A percentile compares a stretch with the other conserved stretches of the same genome.
phyloP scores from a whole-genome alignment of 2,797 vertebrate species.

The Anolis apletophallus region DNA sequence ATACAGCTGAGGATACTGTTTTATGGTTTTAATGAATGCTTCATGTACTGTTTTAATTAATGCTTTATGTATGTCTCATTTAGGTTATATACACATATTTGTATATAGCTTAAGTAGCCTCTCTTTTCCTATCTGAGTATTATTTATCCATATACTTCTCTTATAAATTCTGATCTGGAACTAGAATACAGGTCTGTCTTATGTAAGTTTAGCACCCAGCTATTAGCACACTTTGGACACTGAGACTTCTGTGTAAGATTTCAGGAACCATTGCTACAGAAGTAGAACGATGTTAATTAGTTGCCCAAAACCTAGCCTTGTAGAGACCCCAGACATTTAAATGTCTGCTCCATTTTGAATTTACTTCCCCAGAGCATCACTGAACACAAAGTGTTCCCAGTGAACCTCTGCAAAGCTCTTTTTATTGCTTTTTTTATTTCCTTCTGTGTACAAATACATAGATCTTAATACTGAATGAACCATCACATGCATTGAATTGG shows the following conservation, averaged over 20 bases:
- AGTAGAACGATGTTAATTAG: background rate
- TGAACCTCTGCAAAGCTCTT: background rate
- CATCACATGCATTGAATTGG: background rate
- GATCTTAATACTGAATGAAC: slow-evolving; percentile 21
- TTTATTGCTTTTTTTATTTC: slow-evolving; percentile 59
- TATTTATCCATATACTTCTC: background rate
- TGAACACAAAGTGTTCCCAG: slow-evolving; percentile 32
- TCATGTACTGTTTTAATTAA: no score
- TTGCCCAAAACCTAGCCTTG: slow-evolving; percentile 4
- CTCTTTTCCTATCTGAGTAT: background rate
- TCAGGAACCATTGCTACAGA: background rate
- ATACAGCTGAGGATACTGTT: no score
- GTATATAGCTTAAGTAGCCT: background rate
- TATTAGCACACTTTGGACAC: background rate
- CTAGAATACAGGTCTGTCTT: background rate
- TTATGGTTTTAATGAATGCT: no score
- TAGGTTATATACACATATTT: background rate
- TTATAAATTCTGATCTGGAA: background rate
- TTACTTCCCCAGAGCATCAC: slow-evolving; percentile 47
- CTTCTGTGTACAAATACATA: slow-evolving; percentile 9
- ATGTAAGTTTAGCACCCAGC: background rate
- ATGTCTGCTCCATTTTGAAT: slow-evolving; percentile 41
- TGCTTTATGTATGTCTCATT: no score
- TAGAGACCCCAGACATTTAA: background rate
- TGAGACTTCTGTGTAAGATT: background rate